phyloP scores from a whole-genome alignment of 2,113 vertebrate genomes.

The Gymnobelideus leadbeateri region DNA sequence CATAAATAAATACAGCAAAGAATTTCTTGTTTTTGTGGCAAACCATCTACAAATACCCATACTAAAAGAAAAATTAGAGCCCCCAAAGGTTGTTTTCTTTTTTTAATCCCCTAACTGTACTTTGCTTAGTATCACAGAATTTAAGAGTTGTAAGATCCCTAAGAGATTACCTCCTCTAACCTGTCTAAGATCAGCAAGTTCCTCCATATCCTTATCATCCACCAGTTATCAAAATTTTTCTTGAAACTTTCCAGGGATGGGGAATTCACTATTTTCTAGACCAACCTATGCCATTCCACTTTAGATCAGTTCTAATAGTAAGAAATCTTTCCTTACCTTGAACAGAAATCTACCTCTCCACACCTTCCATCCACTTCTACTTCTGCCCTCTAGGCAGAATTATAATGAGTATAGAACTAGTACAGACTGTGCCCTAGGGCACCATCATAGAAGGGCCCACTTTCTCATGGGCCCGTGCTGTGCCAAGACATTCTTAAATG shows the following conservation, averaged over 20 bases:
- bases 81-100: conserved; percentile 32
- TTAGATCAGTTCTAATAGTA: neutral
- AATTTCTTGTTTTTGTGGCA: conserved; percentile 72
- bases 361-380: neutral
- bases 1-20: conserved; percentile 82
- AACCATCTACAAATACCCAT: conserved; percentile 67
- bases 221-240: neutral
- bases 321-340: neutral
- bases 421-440: neutral
- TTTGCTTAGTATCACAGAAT: conserved; percentile 46
- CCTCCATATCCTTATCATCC: neutral
- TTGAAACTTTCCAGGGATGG: neutral
- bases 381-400: neutral
- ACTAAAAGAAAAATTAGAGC: conserved; percentile 55
- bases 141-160: neutral
- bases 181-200: neutral
- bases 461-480: neutral
- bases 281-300: neutral
- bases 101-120: conserved; percentile 44
- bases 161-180: neutral
- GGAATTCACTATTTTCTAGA: neutral
- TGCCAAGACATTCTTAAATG: neutral
- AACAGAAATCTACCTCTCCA: neutral
- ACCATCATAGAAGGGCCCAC: neutral
- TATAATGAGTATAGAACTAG: neutral